A percentile compares a stretch with the other conserved stretches of the same genome.
Evolutionary conservation across 64 coral and sea anemone genomes (phyloP).

Genomic region (Acropora yongei): DNA sequence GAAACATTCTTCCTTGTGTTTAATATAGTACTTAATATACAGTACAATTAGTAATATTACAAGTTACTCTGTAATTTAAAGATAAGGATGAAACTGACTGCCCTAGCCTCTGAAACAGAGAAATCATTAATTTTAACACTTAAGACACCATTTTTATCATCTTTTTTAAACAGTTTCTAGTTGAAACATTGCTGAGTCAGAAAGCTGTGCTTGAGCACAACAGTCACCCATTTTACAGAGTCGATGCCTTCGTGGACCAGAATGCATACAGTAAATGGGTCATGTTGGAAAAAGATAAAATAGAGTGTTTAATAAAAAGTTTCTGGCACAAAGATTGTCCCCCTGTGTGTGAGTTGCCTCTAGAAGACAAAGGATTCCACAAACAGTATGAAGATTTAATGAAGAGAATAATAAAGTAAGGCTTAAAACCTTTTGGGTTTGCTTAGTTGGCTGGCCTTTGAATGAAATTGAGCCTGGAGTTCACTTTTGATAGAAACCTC

Average conservation of each 20-base stretch:
- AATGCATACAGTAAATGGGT: conserved; percentile 89
- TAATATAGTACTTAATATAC: too few relatives aligned
- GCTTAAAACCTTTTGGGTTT: too few relatives aligned
- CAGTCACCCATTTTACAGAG: conserved; percentile 84
- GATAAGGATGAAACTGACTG: too few relatives aligned
- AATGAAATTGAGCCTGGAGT: too few relatives aligned
- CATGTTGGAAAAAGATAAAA: conserved; percentile 64
- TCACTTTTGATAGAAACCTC: too few relatives aligned
- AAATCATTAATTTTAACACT: too few relatives aligned
- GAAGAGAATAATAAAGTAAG: conserved; percentile 76
- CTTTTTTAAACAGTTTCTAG: conserved; percentile 41
- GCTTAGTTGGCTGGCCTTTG: too few relatives aligned
- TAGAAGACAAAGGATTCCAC: conserved; percentile 64
- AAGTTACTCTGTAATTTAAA: too few relatives aligned
- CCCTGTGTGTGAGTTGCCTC: conserved; percentile 48
- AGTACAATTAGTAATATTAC: too few relatives aligned
- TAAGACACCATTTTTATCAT: not conserved
- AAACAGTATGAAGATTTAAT: conserved; percentile 73
- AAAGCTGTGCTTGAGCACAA: conserved; percentile 66
- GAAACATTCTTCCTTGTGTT: too few relatives aligned
- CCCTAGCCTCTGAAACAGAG: too few relatives aligned
- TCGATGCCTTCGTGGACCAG: conserved; percentile 89
- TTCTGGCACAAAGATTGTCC: conserved; percentile 79
- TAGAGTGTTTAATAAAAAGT: conserved; percentile 65
- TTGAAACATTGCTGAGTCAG: conserved; percentile 71